phyloP scores from a whole-genome alignment of 2,797 vertebrate genomes.

The Sebastes taczanowskii region DNA sequence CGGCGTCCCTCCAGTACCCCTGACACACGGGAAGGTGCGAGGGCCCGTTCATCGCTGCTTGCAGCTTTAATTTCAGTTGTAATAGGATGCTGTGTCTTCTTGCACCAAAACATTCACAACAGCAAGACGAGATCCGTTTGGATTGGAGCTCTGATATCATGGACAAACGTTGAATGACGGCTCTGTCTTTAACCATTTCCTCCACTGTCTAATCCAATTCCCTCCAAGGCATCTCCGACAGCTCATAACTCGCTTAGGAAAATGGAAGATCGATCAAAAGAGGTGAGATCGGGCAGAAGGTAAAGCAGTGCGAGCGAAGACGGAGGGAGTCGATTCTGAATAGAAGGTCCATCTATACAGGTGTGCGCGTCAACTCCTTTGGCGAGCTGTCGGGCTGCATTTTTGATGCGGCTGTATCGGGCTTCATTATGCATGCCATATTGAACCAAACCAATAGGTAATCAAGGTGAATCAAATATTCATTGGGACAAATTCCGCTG shows the following conservation, averaged over 20 bases:
- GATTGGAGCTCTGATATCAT: neutral
- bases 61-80: too few species aligned
- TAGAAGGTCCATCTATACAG: neutral
- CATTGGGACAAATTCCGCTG: conserved; percentile 62
- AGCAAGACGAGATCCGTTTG: neutral
- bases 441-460: conserved; percentile 72
- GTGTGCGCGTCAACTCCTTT: neutral
- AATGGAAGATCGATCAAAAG: conserved; percentile 42
- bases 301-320: conserved; percentile 9
- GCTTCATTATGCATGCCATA: conserved; percentile 74
- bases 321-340: neutral
- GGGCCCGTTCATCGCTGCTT: too few species aligned
- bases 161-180: neutral
- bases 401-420: conserved; percentile 14
- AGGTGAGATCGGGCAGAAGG: neutral
- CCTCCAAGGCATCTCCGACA: conserved; percentile 27
- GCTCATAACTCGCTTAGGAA: conserved; percentile 32
- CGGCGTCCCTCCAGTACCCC: too few species aligned
- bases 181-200: conserved; percentile 14
- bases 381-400: conserved; percentile 26
- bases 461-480: conserved; percentile 80
- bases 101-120: neutral
- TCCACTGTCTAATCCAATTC: conserved; percentile 33
- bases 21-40: too few species aligned
- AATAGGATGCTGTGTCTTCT: too few species aligned